These are phyloP conservation scores for Chrysemys picta DNA, from an alignment of 2,113 vertebrate genomes.

Conservation along the genomic window DNA sequence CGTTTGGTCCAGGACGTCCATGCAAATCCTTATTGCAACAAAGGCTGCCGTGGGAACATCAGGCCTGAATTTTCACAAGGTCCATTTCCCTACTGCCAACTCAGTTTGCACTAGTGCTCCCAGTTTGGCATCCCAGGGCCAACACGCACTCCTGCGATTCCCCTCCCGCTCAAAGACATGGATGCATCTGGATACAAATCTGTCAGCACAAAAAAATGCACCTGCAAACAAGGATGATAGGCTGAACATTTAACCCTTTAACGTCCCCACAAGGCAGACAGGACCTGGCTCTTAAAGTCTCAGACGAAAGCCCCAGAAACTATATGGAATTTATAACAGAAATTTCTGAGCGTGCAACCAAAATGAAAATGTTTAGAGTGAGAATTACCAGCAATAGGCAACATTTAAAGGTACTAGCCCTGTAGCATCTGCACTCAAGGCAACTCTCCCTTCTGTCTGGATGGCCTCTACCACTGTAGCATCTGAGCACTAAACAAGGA, in stretches of 20 bases:
- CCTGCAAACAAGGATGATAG: not conserved
- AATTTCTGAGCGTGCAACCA: not conserved
- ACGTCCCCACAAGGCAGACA: not conserved
- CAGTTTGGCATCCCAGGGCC: not conserved
- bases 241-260: not conserved
- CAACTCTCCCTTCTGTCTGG: not conserved
- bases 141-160: not conserved
- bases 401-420: not conserved
- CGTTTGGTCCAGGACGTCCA: not conserved
- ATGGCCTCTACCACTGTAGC: accelerated
- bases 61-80: not conserved
- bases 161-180: not conserved
- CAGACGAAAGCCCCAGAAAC: not conserved
- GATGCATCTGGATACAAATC: not conserved
- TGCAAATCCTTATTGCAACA: not conserved
- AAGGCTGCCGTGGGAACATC: not conserved
- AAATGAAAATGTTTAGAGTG: not conserved
- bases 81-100: not conserved
- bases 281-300: not conserved
- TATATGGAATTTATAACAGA: not conserved
- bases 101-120: not conserved
- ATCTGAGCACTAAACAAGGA: not conserved
- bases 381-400: not conserved
- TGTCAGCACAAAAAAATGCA: not conserved
- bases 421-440: not conserved